Evolutionary conservation across 2,797 vertebrate species (phyloP).

Genomic region (Schizothorax lantsangensis): DNA sequence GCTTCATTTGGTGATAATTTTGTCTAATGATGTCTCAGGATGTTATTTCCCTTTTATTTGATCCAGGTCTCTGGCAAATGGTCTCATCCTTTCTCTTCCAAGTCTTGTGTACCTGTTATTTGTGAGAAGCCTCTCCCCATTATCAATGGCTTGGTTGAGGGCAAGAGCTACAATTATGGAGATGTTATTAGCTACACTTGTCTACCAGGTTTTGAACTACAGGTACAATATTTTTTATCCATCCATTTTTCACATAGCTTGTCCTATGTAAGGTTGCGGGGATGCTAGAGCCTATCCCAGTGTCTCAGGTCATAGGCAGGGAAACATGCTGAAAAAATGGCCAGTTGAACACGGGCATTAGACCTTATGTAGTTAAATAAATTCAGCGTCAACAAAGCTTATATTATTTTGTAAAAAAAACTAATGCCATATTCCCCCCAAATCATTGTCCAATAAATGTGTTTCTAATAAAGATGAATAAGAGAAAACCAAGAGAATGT

Average conservation of each 20-base stretch:
- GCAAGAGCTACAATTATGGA: conserved; percentile 83
- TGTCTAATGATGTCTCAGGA: neutral
- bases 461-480: neutral
- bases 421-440: neutral
- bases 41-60: conserved; percentile 42
- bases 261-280: neutral
- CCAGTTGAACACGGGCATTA: neutral
- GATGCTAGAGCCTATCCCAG: neutral
- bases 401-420: neutral
- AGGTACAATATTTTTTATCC: conserved; percentile 74
- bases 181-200: conserved; percentile 86
- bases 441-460: neutral
- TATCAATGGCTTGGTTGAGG: conserved; percentile 81
- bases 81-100: conserved; percentile 83
- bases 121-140: conserved; percentile 85
- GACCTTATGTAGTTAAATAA: neutral
- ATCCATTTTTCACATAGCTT: neutral
- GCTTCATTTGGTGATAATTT: neutral
- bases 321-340: neutral
- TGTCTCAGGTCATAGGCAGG: neutral
- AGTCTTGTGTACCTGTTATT: conserved; percentile 82
- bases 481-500: neutral
- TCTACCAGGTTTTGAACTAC: conserved; percentile 87
- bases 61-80: conserved; percentile 85
- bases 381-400: neutral